phyloP scores from a whole-genome alignment of 2,888 invertebrate species.

The Rhagophthalmus giganteus region DNA sequence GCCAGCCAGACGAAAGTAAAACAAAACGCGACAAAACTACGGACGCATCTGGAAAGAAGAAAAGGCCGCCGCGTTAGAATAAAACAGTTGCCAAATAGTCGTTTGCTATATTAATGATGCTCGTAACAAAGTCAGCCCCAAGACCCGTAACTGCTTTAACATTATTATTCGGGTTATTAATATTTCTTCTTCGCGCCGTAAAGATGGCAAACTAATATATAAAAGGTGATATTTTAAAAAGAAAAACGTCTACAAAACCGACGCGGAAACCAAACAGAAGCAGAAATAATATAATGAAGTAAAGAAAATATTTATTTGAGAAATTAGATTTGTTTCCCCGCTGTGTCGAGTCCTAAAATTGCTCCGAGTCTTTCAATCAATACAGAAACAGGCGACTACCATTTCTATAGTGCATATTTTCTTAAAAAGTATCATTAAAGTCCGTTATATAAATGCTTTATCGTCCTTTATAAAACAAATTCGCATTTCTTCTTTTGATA shows the following conservation, averaged over 20 bases:
- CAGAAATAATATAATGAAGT: constrained; percentile 57
- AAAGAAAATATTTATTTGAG: constrained; percentile 57
- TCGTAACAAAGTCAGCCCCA: constrained; percentile 27
- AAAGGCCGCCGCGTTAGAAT: constrained; percentile 26
- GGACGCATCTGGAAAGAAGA: constrained; percentile 28
- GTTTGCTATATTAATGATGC: constrained; percentile 26
- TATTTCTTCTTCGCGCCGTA: constrained; percentile 19
- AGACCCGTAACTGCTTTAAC: constrained; percentile 23
- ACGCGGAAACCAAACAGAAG: constrained; percentile 49
- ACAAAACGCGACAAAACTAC: constrained; percentile 27
- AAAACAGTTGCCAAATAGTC: constrained; percentile 30
- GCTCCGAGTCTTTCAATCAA: constrained; percentile 49
- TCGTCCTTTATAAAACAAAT: constrained; percentile 45
- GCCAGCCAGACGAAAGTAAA: constrained; percentile 31
- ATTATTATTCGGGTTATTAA: constrained; percentile 28
- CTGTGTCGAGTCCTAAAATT: constrained; percentile 47
- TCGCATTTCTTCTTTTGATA: constrained; percentile 41
- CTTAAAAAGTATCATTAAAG: constrained; percentile 52
- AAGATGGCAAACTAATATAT: constrained; percentile 31
- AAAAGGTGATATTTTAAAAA: constrained; percentile 43
- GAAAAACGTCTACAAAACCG: constrained; percentile 41
- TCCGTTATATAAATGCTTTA: constrained; percentile 48
- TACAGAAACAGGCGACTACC: constrained; percentile 47
- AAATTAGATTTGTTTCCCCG: constrained; percentile 57
- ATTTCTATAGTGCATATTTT: constrained; percentile 50